These are phyloP conservation scores for Edolisoma coerulescens DNA, from an alignment of 2,113 vertebrate genomes.

Conservation along the genomic window DNA sequence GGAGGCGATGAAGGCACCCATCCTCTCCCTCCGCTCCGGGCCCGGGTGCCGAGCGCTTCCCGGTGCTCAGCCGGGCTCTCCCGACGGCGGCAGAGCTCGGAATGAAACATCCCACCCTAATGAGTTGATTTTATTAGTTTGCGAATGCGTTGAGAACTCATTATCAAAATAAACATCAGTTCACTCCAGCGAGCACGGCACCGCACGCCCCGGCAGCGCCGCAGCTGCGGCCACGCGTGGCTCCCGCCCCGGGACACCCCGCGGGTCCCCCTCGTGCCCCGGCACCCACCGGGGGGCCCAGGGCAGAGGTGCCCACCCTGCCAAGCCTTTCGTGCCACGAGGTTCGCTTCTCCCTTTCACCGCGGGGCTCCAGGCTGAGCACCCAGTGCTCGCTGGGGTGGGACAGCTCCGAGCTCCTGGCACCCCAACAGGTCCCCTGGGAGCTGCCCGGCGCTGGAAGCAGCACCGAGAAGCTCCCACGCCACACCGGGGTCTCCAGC, in stretches of 20 bases:
- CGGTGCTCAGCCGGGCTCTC: conserved; percentile 45
- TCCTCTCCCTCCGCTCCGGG: background rate
- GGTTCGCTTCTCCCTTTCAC: background rate
- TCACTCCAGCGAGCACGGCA: conserved; percentile 45
- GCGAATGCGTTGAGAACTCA: conserved; percentile 67
- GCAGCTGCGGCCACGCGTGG: background rate
- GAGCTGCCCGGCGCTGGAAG: background rate
- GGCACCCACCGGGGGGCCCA: accelerated
- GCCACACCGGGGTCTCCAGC: background rate
- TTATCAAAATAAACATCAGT: conserved; percentile 76
- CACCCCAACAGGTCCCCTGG: background rate
- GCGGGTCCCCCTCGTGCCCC: background rate
- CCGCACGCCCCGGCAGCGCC: background rate
- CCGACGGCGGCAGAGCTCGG: conserved; percentile 45
- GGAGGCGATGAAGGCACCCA: background rate
- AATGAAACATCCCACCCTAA: conserved; percentile 73
- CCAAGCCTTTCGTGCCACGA: accelerated
- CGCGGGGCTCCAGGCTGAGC: background rate
- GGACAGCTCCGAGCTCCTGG: background rate
- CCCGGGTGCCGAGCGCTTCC: background rate
- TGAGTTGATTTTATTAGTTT: conserved; percentile 81
- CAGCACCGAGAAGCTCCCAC: background rate
- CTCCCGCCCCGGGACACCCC: background rate
- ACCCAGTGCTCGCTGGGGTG: background rate
- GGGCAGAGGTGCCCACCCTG: background rate